Evolutionary conservation across 2,888 invertebrate species (phyloP).

Genomic region (Plusia festucae): DNA sequence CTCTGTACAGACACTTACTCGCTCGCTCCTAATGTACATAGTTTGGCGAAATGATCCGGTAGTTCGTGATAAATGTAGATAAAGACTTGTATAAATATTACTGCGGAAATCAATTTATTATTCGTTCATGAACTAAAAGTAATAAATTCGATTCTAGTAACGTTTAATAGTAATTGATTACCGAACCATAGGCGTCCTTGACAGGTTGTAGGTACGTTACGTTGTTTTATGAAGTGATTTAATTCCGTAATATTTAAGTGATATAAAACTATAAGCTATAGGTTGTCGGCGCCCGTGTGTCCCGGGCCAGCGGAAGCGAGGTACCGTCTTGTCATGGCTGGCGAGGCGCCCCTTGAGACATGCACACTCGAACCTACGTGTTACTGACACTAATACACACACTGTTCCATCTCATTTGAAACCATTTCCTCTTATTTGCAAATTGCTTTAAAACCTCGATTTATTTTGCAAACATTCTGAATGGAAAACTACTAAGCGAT

Average conservation of each 20-base stretch:
- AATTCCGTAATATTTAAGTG: conserved; percentile 21
- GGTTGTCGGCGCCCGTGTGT: conserved; percentile 61
- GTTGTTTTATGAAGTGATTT: conserved; percentile 18
- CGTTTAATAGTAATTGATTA: conserved; percentile 36
- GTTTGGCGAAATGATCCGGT: conserved; percentile 36
- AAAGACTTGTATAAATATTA: conserved; percentile 39
- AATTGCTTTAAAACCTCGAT: conserved; percentile 43
- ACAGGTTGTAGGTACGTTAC: conserved; percentile 19
- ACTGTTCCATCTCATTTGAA: conserved; percentile 79
- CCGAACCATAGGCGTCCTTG: conserved; percentile 35
- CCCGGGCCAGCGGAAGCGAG: conserved; percentile 72
- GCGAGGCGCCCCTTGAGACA: conserved; percentile 81
- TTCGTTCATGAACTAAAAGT: conserved; percentile 29
- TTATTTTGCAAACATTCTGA: conserved; percentile 41
- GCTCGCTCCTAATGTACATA: conserved; percentile 15
- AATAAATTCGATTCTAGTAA: conserved; percentile 38
- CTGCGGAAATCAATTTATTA: conserved; percentile 49
- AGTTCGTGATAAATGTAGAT: conserved; percentile 49
- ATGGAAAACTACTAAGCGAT: conserved; percentile 37
- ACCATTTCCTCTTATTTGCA: conserved; percentile 68
- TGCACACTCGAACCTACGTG: conserved; percentile 62
- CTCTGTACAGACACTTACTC: conserved; percentile 12
- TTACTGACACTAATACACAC: conserved; percentile 57
- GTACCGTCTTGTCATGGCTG: conserved; percentile 78
- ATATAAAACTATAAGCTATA: conserved; percentile 48